Conservation (phyloP, 2,797 vertebrate genomes). For the Hozukius guyotensis region DNA sequence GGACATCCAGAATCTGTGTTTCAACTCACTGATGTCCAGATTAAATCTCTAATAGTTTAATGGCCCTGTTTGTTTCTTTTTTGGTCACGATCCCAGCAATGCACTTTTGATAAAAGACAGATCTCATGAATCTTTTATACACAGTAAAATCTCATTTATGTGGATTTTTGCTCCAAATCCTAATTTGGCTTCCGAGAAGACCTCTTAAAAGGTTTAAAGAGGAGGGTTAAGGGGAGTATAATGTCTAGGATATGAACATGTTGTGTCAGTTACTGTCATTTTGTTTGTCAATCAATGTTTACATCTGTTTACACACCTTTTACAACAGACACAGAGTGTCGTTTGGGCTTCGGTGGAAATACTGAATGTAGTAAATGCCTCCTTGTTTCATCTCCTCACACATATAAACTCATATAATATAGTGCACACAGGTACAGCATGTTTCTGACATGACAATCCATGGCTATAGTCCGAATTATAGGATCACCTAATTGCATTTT, state of each 20-base stretch:
- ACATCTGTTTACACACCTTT: neutral
- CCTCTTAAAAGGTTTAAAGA: neutral
- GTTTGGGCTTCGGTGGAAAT: neutral
- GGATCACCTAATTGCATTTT: neutral
- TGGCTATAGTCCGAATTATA: neutral
- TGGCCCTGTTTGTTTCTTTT: conserved; percentile 17
- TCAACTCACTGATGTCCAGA: conserved; percentile 19
- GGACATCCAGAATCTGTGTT: conserved; percentile 22
- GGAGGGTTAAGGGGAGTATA: neutral
- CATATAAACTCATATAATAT: neutral
- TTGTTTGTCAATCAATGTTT: neutral
- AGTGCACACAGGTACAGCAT: neutral
- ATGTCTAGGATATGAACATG: neutral
- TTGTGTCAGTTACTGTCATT: neutral
- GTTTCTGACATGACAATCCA: neutral
- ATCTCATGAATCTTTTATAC: neutral
- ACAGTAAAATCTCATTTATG: neutral
- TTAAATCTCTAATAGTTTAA: conserved; percentile 32
- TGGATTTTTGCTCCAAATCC: conserved; percentile 1
- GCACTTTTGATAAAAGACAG: conserved; percentile 10
- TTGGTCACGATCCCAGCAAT: neutral
- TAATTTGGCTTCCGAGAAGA: conserved; percentile 15
- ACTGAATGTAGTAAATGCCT: neutral
- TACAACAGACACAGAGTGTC: neutral
- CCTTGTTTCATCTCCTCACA: neutral